These are phyloP conservation scores for Sycophila texana DNA, from an alignment of 2,888 invertebrate genomes.

Conservation along the genomic window DNA sequence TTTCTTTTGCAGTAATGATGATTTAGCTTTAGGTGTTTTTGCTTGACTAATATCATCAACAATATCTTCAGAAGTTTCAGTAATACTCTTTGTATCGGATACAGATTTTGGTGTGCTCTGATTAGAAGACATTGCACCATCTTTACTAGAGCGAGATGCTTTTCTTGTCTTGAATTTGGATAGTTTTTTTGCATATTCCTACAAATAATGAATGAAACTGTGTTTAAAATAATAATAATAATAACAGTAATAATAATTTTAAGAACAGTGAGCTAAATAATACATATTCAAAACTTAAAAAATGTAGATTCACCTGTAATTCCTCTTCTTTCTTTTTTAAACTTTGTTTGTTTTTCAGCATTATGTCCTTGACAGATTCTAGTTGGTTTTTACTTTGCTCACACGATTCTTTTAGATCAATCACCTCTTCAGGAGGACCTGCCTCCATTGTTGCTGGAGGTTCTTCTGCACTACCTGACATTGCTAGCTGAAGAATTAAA, in stretches of 20 bases:
- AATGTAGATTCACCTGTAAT: slow-evolving; percentile 67
- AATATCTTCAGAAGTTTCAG: slow-evolving; percentile 60
- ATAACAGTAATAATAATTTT: too few relatives aligned
- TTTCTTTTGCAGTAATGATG: slow-evolving; percentile 71
- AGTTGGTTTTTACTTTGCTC: slow-evolving; percentile 68
- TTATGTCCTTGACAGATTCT: slow-evolving; percentile 70
- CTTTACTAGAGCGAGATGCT: slow-evolving; percentile 67
- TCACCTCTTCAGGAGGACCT: slow-evolving; percentile 61
- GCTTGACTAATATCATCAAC: slow-evolving; percentile 70
- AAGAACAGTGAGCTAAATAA: background rate
- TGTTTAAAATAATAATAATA: too few relatives aligned
- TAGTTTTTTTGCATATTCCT: slow-evolving; percentile 74
- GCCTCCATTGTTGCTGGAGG: slow-evolving; percentile 66
- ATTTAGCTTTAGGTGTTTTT: slow-evolving; percentile 71
- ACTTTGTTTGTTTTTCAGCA: slow-evolving; percentile 70
- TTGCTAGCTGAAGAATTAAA: slow-evolving; percentile 70
- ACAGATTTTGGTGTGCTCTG: slow-evolving; percentile 63
- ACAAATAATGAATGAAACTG: slow-evolving; percentile 16
- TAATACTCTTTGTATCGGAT: slow-evolving; percentile 55
- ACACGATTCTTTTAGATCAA: slow-evolving; percentile 63
- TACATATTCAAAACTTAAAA: slow-evolving; percentile 4
- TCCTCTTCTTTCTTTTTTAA: slow-evolving; percentile 72
- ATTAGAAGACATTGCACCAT: slow-evolving; percentile 61
- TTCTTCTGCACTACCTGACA: slow-evolving; percentile 70
- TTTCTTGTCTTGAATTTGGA: slow-evolving; percentile 75